Conservation (phyloP, 2,113 vertebrate genomes). For the Atherinomorus stipes region DNA sequence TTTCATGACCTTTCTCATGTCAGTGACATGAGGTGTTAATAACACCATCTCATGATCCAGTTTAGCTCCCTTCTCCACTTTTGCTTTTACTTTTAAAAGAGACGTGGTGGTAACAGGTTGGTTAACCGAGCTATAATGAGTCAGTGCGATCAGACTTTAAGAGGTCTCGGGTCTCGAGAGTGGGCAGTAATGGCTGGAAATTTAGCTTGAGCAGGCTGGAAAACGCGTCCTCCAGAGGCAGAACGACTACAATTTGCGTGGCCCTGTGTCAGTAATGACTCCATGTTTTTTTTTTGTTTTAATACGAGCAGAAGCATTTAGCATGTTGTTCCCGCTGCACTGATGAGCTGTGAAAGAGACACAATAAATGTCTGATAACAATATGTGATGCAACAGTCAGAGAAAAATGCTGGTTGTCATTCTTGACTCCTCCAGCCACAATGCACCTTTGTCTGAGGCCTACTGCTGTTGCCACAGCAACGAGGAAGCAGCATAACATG, state of each 20-base stretch:
- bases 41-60: no score
- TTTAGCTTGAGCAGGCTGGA: not conserved
- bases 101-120: not conserved
- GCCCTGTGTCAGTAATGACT: not conserved
- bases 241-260: not conserved
- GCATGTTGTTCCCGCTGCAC: not conserved
- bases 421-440: conserved; percentile 27
- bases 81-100: no score
- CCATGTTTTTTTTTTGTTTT: not conserved
- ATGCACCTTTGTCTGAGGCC: conserved; percentile 20
- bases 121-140: not conserved
- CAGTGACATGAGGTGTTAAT: no score
- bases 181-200: conserved; percentile 1
- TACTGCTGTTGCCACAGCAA: conserved; percentile 31
- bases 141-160: not conserved
- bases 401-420: conserved; percentile 28
- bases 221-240: not conserved
- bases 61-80: no score
- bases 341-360: conserved; percentile 22
- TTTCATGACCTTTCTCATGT: no score
- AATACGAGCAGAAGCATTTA: not conserved
- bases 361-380: conserved; percentile 23
- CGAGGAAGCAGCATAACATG: not conserved
- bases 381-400: conserved; percentile 12
- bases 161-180: not conserved